A percentile compares a stretch with the other conserved stretches of the same genome.
Conservation (phyloP, 2,888 invertebrate genomes). For the Eupelmus urozonus region DNA sequence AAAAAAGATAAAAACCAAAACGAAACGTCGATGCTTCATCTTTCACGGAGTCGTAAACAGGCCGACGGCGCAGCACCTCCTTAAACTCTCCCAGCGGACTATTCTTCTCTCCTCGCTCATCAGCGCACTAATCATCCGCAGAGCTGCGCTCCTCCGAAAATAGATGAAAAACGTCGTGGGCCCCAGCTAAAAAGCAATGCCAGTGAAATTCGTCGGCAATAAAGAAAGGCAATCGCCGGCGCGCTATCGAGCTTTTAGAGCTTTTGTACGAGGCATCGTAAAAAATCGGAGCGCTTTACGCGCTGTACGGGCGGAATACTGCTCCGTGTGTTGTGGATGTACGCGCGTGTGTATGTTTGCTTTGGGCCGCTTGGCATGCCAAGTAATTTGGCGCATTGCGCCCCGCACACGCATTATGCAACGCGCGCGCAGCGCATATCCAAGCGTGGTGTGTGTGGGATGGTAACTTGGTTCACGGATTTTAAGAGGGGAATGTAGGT, state of each 20-base stretch:
- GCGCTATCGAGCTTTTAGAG: conserved; percentile 5
- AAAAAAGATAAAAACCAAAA: no score
- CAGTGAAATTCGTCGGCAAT: not conserved
- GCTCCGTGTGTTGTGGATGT: no score
- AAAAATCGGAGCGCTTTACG: not conserved
- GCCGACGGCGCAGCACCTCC: not conserved
- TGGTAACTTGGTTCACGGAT: no score
- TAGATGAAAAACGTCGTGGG: not conserved
- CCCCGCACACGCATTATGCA: conserved; percentile 22
- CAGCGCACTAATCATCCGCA: no score
- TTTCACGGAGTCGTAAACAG: no score
- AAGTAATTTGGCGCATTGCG: conserved; percentile 46
- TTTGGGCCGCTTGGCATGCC: not conserved
- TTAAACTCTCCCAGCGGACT: no score
- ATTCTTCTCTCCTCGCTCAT: no score
- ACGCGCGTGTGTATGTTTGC: not conserved
- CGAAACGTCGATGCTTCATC: no score
- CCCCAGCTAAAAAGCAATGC: not conserved
- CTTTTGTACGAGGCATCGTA: conserved; percentile 4
- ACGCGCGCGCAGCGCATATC: not conserved
- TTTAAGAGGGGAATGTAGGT: not conserved
- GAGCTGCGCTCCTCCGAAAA: no score
- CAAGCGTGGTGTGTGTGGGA: no score
- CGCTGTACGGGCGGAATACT: not conserved
- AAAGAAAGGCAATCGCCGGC: not conserved